These are phyloP conservation scores for Sitobion miscanthi DNA, from an alignment of 1,140 invertebrate species.

Conservation along the genomic window DNA sequence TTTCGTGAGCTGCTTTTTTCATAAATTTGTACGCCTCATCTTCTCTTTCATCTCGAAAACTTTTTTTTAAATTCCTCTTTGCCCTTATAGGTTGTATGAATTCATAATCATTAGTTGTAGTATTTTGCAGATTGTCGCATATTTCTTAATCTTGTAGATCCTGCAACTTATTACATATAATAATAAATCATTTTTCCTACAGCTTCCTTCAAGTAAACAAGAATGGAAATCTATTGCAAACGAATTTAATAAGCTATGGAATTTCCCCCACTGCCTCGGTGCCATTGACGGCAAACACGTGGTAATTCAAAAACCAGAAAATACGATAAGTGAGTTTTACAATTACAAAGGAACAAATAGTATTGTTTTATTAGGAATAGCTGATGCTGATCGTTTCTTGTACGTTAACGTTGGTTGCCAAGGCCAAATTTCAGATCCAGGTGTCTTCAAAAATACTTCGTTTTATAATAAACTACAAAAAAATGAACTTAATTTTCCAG, in stretches of 20 bases:
- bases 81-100: neutral
- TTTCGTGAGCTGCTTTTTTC: neutral
- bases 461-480: conserved; percentile 33
- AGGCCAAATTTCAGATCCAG: conserved; percentile 62
- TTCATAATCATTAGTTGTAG: neutral
- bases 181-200: neutral
- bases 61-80: neutral
- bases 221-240: conserved; percentile 60
- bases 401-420: conserved; percentile 58
- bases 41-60: neutral
- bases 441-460: conserved; percentile 60
- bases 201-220: conserved; percentile 49
- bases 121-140: neutral
- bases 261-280: conserved; percentile 61
- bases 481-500: conserved; percentile 5
- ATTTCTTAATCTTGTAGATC: conserved; percentile 2
- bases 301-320: conserved; percentile 62
- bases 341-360: conserved; percentile 62
- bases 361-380: conserved; percentile 65
- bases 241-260: conserved; percentile 58
- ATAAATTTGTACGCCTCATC: neutral
- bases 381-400: conserved; percentile 62
- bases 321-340: conserved; percentile 62
- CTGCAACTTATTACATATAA: neutral
- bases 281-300: conserved; percentile 67